phyloP scores from a whole-genome alignment of 2,113 vertebrate species.

The Ochotona curzoniae region DNA sequence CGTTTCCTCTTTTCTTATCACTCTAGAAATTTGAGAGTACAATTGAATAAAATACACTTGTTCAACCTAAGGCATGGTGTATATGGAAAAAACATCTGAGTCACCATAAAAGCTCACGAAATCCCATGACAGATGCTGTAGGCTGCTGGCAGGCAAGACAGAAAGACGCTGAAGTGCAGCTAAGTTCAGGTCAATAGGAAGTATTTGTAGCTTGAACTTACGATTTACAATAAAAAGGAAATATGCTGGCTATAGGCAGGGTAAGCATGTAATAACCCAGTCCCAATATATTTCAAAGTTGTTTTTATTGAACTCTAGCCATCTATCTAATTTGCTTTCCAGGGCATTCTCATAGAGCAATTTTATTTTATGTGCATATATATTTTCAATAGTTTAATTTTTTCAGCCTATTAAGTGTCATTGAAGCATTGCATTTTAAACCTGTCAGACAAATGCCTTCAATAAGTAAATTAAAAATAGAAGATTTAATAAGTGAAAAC shows the following conservation, averaged over 20 bases:
- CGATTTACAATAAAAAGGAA: constrained; percentile 76
- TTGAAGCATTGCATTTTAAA: constrained; percentile 46
- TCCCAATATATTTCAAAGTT: constrained; percentile 72
- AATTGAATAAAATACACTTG: constrained; percentile 60
- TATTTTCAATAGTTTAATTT: constrained; percentile 52
- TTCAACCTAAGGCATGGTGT: constrained; percentile 7
- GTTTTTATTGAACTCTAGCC: constrained; percentile 73
- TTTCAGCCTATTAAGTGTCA: constrained; percentile 50
- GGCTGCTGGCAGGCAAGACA: constrained; percentile 47
- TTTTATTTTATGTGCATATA: constrained; percentile 63
- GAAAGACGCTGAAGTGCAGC: constrained; percentile 66
- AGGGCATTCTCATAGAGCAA: constrained; percentile 31
- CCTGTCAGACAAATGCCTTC: constrained; percentile 57
- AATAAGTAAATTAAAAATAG: constrained; percentile 72
- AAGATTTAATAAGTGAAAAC: constrained; percentile 54
- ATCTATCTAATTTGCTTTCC: constrained; percentile 78
- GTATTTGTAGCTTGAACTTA: constrained; percentile 73
- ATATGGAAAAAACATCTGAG: neutral
- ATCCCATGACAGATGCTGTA: constrained; percentile 54
- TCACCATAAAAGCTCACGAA: constrained; percentile 6
- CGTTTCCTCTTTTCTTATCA: neutral
- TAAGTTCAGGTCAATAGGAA: constrained; percentile 62
- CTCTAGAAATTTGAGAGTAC: neutral
- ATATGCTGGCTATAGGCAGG: constrained; percentile 56
- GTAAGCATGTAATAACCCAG: constrained; percentile 67